Evolutionary conservation across 2,888 invertebrate genomes (phyloP).

Genomic region (Tinea semifulvella): DNA sequence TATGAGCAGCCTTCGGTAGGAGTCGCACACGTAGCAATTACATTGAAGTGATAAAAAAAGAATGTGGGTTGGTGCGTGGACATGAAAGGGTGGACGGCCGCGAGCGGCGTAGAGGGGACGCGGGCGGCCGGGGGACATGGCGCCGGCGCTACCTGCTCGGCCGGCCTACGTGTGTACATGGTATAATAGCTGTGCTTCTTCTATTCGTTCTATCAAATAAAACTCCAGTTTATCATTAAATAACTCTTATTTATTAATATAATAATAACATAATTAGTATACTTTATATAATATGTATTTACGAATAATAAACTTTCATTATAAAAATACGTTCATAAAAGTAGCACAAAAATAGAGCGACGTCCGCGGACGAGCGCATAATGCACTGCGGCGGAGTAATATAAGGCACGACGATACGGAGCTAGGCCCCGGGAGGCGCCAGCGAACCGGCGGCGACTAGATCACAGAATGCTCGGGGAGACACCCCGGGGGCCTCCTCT

Average conservation of each 20-base stretch:
- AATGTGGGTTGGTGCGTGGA: conserved; percentile 5
- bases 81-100: conserved; percentile 3
- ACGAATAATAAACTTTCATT: conserved; percentile 59
- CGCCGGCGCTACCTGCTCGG: conserved; percentile 52
- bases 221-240: conserved; percentile 37
- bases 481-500: conserved; percentile 45
- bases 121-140: conserved; percentile 23
- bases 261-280: conserved; percentile 38
- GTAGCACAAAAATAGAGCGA: conserved; percentile 60
- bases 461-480: conserved; percentile 55
- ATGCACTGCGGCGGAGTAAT: conserved; percentile 61
- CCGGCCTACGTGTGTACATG: conserved; percentile 11
- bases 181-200: conserved; percentile 17
- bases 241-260: conserved; percentile 53
- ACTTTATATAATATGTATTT: conserved; percentile 52
- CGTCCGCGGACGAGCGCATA: conserved; percentile 52
- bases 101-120: neutral
- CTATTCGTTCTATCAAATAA: conserved; percentile 27
- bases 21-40: neutral
- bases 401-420: conserved; percentile 33
- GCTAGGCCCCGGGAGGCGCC: conserved; percentile 63
- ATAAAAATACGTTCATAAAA: conserved; percentile 62
- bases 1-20: no score
- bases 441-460: conserved; percentile 61
- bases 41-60: conserved; percentile 2